Evolutionary conservation across 2,797 vertebrate genomes (phyloP).

Genomic region (Pantherophis alleghaniensis): DNA sequence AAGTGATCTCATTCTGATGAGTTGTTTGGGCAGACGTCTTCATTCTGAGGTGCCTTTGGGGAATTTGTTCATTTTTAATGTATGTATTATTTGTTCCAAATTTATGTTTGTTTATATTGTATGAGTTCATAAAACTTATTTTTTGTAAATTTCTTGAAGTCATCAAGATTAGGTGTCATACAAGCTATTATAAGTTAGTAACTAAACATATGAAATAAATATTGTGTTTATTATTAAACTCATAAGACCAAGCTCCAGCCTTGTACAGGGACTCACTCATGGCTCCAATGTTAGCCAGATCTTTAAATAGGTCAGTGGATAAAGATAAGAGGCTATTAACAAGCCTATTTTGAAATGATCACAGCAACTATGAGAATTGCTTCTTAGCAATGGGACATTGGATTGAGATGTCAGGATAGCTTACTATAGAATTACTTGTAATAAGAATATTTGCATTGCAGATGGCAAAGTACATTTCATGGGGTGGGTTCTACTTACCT

Average conservation of each 20-base stretch:
- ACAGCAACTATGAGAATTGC: not conserved
- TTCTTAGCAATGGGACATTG: not conserved
- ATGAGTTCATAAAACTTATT: not conserved
- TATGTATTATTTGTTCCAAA: not conserved
- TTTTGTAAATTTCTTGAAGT: not conserved
- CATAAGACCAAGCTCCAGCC: not conserved
- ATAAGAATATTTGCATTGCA: constrained; percentile 51
- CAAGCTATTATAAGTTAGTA: not conserved
- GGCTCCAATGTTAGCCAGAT: not conserved
- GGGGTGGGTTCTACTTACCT: too few species aligned
- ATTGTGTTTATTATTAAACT: not conserved
- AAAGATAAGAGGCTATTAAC: not conserved
- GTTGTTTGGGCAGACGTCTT: not conserved
- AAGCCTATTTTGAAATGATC: not conserved
- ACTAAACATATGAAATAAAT: not conserved
- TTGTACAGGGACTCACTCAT: not conserved
- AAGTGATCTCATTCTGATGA: not conserved
- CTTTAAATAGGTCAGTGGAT: not conserved
- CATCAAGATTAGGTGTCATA: not conserved
- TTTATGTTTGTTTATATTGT: not conserved
- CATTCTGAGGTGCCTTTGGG: not conserved
- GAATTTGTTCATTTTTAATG: not conserved
- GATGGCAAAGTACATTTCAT: constrained; percentile 45
- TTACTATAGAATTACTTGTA: constrained; percentile 41
- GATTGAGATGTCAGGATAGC: not conserved